phyloP scores from a whole-genome alignment of 2,888 invertebrate genomes.

The Alentia gelatinosa region DNA sequence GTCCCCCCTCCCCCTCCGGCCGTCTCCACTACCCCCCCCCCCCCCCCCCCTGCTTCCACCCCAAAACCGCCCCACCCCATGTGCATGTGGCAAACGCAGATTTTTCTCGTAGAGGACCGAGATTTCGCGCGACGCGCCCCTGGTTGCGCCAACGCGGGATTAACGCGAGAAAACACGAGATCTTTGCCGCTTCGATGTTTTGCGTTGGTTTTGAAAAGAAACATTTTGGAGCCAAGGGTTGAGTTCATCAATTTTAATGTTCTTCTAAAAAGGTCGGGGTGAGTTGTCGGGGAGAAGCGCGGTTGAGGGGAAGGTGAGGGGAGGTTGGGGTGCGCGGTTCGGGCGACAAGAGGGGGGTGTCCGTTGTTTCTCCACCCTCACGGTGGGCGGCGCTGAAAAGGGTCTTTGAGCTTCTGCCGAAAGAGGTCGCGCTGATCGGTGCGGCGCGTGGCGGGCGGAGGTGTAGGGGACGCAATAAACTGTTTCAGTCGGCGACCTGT shows the following conservation, averaged over 20 bases:
- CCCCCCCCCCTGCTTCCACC: neutral
- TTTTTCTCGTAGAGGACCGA: neutral
- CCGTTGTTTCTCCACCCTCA: neutral
- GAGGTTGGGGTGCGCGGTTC: neutral
- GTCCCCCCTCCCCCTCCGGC: neutral
- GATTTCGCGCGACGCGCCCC: neutral
- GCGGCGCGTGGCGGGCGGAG: neutral
- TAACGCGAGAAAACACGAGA: slow-evolving; percentile 9
- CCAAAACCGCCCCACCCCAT: neutral
- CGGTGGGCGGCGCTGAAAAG: neutral
- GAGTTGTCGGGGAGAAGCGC: neutral
- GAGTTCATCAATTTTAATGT: slow-evolving; percentile 16
- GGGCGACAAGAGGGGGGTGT: neutral
- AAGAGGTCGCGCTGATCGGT: neutral
- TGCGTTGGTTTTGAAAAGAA: neutral
- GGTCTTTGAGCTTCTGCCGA: neutral
- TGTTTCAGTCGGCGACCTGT: slow-evolving; percentile 16
- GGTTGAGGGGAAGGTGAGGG: neutral
- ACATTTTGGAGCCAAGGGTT: neutral
- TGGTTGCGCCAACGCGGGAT: neutral
- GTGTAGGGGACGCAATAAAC: neutral
- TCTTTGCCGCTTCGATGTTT: neutral
- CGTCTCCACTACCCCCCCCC: neutral
- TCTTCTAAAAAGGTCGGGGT: neutral
- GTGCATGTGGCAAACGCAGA: neutral